Base-by-base conservation (phyloP, 1,140 invertebrate species). In the Procambarus clarkii region DNA sequence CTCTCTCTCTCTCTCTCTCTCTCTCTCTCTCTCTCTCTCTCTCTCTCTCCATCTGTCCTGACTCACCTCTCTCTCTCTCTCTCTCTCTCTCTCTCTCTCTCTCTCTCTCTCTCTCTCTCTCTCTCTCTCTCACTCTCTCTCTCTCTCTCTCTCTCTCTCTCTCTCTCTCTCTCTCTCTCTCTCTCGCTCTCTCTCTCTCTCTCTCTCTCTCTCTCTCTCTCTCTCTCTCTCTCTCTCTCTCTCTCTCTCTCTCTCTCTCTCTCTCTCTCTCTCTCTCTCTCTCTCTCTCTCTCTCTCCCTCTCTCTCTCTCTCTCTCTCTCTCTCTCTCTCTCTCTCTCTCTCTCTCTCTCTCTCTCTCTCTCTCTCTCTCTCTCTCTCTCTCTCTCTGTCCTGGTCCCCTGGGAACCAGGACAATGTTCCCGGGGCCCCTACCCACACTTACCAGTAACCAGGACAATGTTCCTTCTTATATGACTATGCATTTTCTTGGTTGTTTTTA, bases 341-440 rank as follows among this genome's bases (percentile, higher is more conserved):
- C 78, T 48, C 45, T 4, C 3, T 45, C 78, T 80, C 34, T 45
- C 78, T 80, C 34, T 45, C 78, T 50, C 34, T 11, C 34, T 45
- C 34, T 21, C 78, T 45, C 78, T 45, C 78, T 45, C 78, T 80
- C 34, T 80, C 78, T 80, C 34, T 45, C 78, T 45, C 78, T 80
- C 78, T 80, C 34, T 45, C 9, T 80, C 78, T 13, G 4, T 80
- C 78, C 50, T 58, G 9, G 7, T 50, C 80, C n/a, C 64, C 64
- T 69, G 64, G 21, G 21, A 69, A 11, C 64, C 21, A 69, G 9
- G 64, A n/a, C n/a, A n/a, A n/a, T n/a, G n/a, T n/a, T n/a, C n/a
- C n/a, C n/a, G n/a, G n/a, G n/a, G n/a, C n/a, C n/a, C n/a, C n/a
- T n/a, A n/a, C n/a, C n/a, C n/a, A n/a, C n/a, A n/a, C n/a, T n/a